A percentile compares a stretch with the other conserved stretches of the same genome.
phyloP scores from a whole-genome alignment of 2,113 vertebrate genomes.

The Fregata magnificens region DNA sequence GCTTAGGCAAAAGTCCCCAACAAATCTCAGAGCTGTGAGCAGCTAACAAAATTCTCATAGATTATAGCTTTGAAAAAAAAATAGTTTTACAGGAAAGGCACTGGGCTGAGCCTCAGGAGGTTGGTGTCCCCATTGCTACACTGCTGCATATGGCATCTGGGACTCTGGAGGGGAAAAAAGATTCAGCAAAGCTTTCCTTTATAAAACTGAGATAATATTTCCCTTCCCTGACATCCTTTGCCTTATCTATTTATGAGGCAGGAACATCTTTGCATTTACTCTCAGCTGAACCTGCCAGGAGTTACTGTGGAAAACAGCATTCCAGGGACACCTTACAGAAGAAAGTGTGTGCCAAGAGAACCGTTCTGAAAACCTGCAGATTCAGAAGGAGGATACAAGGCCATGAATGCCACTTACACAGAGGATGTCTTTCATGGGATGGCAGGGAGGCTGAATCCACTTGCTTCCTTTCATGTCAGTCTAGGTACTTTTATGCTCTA shows the following conservation, averaged over 20 bases:
- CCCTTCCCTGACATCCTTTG: neutral
- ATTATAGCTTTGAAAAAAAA: conserved; percentile 41
- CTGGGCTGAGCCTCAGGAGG: conserved; percentile 7
- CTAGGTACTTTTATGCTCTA: neutral
- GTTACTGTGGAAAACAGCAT: conserved; percentile 4
- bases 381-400: neutral
- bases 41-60: conserved; percentile 20
- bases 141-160: neutral
- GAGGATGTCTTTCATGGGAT: neutral
- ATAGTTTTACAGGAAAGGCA: neutral
- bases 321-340: neutral
- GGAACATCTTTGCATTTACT: neutral
- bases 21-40: conserved; percentile 13
- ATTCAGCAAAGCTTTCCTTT: neutral
- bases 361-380: neutral
- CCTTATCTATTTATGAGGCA: neutral
- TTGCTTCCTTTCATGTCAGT: neutral
- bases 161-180: neutral
- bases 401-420: neutral
- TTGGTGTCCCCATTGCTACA: neutral
- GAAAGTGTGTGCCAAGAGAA: neutral
- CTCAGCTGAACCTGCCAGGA: neutral
- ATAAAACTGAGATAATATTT: neutral
- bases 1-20: conserved; percentile 1
- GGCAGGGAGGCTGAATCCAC: neutral